Base-by-base conservation (phyloP, 2,888 invertebrate genomes). In the Dolomedes plantarius region DNA sequence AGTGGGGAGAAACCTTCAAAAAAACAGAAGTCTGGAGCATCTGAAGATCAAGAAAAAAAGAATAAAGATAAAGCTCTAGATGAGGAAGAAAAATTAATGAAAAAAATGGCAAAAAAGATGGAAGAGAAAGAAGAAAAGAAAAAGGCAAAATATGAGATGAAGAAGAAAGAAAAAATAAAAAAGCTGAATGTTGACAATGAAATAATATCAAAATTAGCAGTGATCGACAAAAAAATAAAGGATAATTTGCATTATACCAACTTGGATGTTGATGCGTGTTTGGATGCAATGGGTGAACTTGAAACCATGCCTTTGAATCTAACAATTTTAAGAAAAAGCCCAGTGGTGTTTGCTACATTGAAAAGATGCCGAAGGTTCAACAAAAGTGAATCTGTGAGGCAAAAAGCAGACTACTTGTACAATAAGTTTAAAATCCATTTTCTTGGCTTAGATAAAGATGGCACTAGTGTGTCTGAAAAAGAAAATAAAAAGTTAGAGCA, bases 271-370 rank as follows among this genome's bases (percentile, higher is more conserved):
- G 94, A 95, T 41, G 92, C 93, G 80, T 96, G 96, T 88, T 91
- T 96, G 41, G 93, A 94, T 74, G 92, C 94, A 0, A 92, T 97
- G 89, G 94, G 95, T 64, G 93, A 94, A 86, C 91, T 91, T 13
- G 87, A 88, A 77, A 93, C 93, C 7, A 90, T 95, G 85, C 92
- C 94, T 5, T 90, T 95, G 28, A 94, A 94, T 87, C 94, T 94
- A 0, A 91, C 96, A 28, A 96, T 96, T 95, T 91, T 97, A 62
- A 93, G 95, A 79, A 96, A 96, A 89, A 95, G 96, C 92, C 95
- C 96, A 0, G 94, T 94, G 67, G 89, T 91, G 89, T 93, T 96
- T 67, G 95, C 95, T 90, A 96, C 96, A 0, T 93, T 96, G 95
- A 89, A 72, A 56, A 77, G 87, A 65, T 89, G 86, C 65, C 75